phyloP scores from a whole-genome alignment of 2,888 invertebrate species.

The Drosophila buzzatii region DNA sequence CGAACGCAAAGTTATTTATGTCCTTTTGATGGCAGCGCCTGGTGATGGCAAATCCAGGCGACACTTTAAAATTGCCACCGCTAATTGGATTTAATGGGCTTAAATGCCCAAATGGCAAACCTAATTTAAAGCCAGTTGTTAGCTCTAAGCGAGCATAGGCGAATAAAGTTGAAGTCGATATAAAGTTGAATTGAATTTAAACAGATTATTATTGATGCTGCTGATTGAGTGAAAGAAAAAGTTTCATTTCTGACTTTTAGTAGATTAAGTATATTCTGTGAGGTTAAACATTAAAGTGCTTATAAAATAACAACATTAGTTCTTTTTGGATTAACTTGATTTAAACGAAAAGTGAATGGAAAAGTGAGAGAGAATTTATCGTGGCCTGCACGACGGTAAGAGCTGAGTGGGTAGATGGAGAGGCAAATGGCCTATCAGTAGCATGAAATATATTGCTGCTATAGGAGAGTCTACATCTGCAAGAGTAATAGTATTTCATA shows the following conservation, averaged over 20 bases:
- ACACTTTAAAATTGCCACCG: conserved; percentile 50
- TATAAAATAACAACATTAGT: not conserved
- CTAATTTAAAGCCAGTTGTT: conserved; percentile 20
- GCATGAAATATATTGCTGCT: too few relatives aligned
- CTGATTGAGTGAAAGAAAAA: not conserved
- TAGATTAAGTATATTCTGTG: not conserved
- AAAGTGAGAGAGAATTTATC: not conserved
- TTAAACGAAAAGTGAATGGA: not conserved
- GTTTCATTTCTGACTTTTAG: not conserved
- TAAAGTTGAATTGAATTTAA: not conserved
- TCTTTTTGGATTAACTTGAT: not conserved
- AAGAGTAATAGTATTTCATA: too few relatives aligned
- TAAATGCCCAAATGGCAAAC: conserved; percentile 23
- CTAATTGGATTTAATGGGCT: conserved; percentile 50
- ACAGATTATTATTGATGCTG: not conserved
- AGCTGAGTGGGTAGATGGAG: too few relatives aligned
- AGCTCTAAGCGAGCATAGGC: not conserved
- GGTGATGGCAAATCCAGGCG: conserved; percentile 31
- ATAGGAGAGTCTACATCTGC: too few relatives aligned
- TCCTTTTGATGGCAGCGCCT: conserved; percentile 32
- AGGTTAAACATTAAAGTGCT: not conserved
- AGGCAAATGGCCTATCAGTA: too few relatives aligned
- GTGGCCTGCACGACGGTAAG: not conserved
- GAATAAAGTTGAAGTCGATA: too few relatives aligned
- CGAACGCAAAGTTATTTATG: conserved; percentile 55